phyloP scores from a whole-genome alignment of 2,888 invertebrate genomes.

The Hetaerina titia region DNA sequence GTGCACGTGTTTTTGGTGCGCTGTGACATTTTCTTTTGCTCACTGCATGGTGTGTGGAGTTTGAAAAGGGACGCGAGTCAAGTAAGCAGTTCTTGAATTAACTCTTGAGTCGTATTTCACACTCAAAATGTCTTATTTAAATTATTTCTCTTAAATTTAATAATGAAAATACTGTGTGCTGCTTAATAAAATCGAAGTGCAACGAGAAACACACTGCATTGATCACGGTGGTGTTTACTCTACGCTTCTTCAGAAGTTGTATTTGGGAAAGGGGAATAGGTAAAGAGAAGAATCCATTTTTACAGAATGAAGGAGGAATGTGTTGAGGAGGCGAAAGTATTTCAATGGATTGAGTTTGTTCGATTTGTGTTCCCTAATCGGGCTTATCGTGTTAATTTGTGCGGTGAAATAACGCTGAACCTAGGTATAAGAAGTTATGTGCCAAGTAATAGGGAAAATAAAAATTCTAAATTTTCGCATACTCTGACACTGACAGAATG shows the following conservation, averaged over 20 bases:
- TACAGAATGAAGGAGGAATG: slow-evolving; percentile 73
- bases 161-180: slow-evolving; percentile 51
- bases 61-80: slow-evolving; percentile 67
- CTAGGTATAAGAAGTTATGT: slow-evolving; percentile 73
- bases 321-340: slow-evolving; percentile 71
- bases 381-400: slow-evolving; percentile 73
- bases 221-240: slow-evolving; percentile 80
- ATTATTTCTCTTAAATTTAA: slow-evolving; percentile 53
- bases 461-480: slow-evolving; percentile 75
- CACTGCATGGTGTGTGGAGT: slow-evolving; percentile 67
- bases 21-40: slow-evolving; percentile 67
- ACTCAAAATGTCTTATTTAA: slow-evolving; percentile 50
- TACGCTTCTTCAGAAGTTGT: slow-evolving; percentile 77
- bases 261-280: slow-evolving; percentile 75
- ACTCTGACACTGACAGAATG: slow-evolving; percentile 77
- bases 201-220: slow-evolving; percentile 71
- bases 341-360: slow-evolving; percentile 71
- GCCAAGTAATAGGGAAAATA: slow-evolving; percentile 73
- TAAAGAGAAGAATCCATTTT: slow-evolving; percentile 72
- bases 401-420: slow-evolving; percentile 72
- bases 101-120: slow-evolving; percentile 61
- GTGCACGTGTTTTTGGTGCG: slow-evolving; percentile 67
- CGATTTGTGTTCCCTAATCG: slow-evolving; percentile 73
- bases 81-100: slow-evolving; percentile 67
- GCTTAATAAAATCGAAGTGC: slow-evolving; percentile 50